Percentiles rank a stretch among this genome's conserved stretches.
These are phyloP conservation scores for Enhydra lutris DNA, from an alignment of 2,113 vertebrate species.

Conservation along the genomic window DNA sequence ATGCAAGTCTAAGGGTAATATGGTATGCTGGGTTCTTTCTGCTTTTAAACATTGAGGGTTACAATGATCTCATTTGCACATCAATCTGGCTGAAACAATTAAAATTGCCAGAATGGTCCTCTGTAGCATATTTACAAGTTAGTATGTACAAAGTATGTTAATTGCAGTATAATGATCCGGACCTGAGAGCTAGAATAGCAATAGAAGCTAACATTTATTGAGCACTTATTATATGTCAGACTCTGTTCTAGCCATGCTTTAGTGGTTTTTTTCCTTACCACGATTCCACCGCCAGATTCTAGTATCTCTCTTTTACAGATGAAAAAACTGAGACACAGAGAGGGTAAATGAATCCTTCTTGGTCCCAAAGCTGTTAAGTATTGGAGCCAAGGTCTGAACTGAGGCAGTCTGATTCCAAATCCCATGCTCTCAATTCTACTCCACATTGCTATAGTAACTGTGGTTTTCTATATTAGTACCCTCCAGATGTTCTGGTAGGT, in stretches of 20 bases:
- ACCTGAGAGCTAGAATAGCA: not conserved
- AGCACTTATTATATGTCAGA: not conserved
- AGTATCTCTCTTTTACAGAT: not conserved
- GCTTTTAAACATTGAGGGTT: not conserved
- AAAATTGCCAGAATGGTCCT: not conserved
- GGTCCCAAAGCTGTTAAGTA: not conserved
- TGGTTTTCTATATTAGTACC: not conserved
- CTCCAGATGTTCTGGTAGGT: not conserved
- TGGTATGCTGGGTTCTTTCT: not conserved
- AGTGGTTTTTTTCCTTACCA: not conserved
- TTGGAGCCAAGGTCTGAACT: not conserved
- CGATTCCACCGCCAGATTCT: not conserved
- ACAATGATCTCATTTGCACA: not conserved
- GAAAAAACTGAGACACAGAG: not conserved
- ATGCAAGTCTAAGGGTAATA: not conserved
- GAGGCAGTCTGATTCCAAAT: not conserved
- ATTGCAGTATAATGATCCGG: not conserved
- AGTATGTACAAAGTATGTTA: not conserved
- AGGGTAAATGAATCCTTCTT: not conserved
- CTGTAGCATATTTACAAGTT: not conserved
- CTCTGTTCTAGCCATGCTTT: not conserved
- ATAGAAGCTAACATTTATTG: not conserved
- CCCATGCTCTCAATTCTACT: not conserved
- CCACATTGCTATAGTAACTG: not conserved
- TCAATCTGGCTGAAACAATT: not conserved